phyloP scores from a whole-genome alignment of 1,140 invertebrate species.

The Ericerus pela region DNA sequence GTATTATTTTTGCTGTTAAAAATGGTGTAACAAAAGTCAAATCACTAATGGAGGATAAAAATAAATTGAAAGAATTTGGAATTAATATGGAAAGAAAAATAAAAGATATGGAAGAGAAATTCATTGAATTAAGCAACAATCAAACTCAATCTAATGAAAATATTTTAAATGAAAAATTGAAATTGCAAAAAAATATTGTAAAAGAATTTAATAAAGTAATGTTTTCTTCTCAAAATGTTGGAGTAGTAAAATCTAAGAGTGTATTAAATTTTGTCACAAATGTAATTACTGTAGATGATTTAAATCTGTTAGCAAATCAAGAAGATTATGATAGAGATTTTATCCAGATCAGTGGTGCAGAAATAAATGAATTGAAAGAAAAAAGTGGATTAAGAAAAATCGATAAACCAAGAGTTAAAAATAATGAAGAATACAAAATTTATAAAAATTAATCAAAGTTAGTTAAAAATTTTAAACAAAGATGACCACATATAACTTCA shows the following conservation, averaged over 20 bases:
- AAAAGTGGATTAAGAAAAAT: background rate
- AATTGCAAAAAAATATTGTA: background rate
- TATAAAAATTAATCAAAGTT: background rate
- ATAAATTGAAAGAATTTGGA: background rate
- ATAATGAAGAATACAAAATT: background rate
- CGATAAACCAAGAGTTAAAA: background rate
- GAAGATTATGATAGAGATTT: background rate
- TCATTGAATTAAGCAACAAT: background rate
- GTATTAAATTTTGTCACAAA: background rate
- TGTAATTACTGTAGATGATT: background rate
- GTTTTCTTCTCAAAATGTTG: background rate
- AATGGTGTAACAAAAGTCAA: background rate
- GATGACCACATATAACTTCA: constrained; percentile 6
- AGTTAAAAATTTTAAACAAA: constrained; percentile 9
- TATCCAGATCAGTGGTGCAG: background rate
- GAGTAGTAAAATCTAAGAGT: background rate
- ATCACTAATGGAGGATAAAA: background rate
- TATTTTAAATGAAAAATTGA: too few relatives aligned
- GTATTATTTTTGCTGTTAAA: background rate
- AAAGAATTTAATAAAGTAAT: background rate
- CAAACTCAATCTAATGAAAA: background rate
- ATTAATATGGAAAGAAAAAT: too few relatives aligned
- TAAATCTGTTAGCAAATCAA: background rate
- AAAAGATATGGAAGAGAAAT: background rate
- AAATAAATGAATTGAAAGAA: background rate